Base-by-base conservation (phyloP, 1,140 invertebrate genomes). In the Drosophila hydei region DNA sequence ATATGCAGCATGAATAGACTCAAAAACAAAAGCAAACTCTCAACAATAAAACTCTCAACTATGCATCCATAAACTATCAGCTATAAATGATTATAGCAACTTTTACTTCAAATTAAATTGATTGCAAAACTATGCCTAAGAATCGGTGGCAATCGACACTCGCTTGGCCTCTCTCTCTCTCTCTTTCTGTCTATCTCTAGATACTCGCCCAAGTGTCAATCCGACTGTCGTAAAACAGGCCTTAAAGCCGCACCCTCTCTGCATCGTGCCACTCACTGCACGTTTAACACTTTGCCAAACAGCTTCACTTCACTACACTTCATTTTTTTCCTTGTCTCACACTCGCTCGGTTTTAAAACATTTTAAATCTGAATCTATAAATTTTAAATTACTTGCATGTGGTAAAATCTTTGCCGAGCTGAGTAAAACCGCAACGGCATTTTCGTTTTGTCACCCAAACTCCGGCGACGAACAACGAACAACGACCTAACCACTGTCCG, bases 381-480 rank as follows among this genome's bases (percentile, higher is more conserved):
- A 72, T 69, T 68, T 72, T 61, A 72, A 72, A 72, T 69, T 72
- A 72, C 63, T 68, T 69, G 55, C 55, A 72, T 68, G 64, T 60
- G 55, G 63, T 61, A 33, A 72, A 72, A 72, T 68, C 64, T 68
- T 68, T 68, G 64, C 50, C 50, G 63, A 33, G 47, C 63, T 40
- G 54, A 55, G 25, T 38, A 33, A 60, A 68, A 69, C 54, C 54
- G 30, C 70, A 72, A 67, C 38, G 54, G 48, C 62, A 59, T 59
- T 67, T 58, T 58, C 61, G 47, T 64, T 71, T 45, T 68, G 70
- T 72, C 70, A 72, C 63, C 70, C 51, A 38, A 54, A 42, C 30
- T 42, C 43, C 48, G 8, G 9, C 27, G 9, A 30, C 30, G 30
- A 33, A 12, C 30, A 11, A 12, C 30, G 30, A 33, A 33, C 27